These are phyloP conservation scores for Anastatus disparis DNA, from an alignment of 1,140 invertebrate genomes.

Conservation along the genomic window DNA sequence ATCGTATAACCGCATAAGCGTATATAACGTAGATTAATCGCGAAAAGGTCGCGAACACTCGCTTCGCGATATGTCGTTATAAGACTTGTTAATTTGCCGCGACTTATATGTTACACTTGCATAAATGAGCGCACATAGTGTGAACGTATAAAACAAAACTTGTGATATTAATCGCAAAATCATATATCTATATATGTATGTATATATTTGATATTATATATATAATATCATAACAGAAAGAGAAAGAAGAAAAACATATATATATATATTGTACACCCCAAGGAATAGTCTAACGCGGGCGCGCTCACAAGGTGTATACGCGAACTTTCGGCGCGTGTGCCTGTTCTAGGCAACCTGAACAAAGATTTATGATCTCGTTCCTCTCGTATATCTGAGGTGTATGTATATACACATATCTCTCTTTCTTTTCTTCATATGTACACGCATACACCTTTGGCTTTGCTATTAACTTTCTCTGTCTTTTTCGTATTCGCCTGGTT, in stretches of 20 bases:
- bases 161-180: constrained; percentile 51
- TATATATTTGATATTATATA: too few species aligned
- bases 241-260: too few species aligned
- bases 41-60: constrained; percentile 49
- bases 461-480: not conserved
- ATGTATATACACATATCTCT: not conserved
- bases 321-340: constrained; percentile 24
- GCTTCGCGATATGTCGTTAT: constrained; percentile 22
- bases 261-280: constrained; percentile 25
- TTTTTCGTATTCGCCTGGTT: not conserved
- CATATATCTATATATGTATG: constrained; percentile 37
- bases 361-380: constrained; percentile 36
- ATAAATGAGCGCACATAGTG: too few species aligned
- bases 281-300: constrained; percentile 44
- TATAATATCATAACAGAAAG: too few species aligned
- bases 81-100: constrained; percentile 24
- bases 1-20: too few species aligned
- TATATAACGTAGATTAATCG: constrained; percentile 55
- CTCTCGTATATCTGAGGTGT: not conserved
- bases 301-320: too few species aligned
- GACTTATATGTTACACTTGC: too few species aligned
- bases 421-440: not conserved
- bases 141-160: not conserved
- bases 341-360: constrained; percentile 31
- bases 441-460: too few species aligned